Conservation (phyloP, 2,888 invertebrate genomes). For the Lycaena phlaeas region DNA sequence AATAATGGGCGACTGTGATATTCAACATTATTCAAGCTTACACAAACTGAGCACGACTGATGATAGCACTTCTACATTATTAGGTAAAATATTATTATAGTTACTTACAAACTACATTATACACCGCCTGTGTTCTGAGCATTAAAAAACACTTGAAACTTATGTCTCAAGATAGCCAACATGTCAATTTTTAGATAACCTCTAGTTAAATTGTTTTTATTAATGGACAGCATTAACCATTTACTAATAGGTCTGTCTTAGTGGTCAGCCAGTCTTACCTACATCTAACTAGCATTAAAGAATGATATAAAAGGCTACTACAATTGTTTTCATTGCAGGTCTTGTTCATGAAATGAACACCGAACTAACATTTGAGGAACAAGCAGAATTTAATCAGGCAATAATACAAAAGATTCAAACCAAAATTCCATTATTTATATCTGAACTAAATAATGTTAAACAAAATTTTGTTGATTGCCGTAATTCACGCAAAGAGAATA, state of each 20-base stretch:
- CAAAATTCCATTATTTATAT: constrained; percentile 40
- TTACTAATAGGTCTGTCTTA: too few relatives aligned
- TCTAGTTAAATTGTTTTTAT: too few relatives aligned
- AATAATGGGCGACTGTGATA: constrained; percentile 54
- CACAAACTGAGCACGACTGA: constrained; percentile 53
- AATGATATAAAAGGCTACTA: too few relatives aligned
- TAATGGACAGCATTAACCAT: too few relatives aligned
- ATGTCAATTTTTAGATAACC: too few relatives aligned
- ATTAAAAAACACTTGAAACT: too few relatives aligned
- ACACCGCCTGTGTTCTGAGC: too few relatives aligned
- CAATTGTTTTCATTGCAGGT: too few relatives aligned
- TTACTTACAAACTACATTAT: too few relatives aligned
- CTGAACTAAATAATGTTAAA: constrained; percentile 40
- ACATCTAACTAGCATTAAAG: too few relatives aligned
- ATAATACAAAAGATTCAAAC: constrained; percentile 46
- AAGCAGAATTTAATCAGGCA: constrained; percentile 52
- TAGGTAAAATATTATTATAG: constrained; percentile 44
- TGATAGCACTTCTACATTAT: constrained; percentile 49
- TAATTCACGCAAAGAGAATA: constrained; percentile 31
- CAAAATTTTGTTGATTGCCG: constrained; percentile 24
- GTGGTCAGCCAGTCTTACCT: too few relatives aligned
- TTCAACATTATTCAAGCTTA: constrained; percentile 49
- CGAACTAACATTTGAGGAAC: constrained; percentile 57
- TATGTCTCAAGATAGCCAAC: too few relatives aligned
- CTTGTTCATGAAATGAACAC: constrained; percentile 43